Evolutionary conservation across 2,113 vertebrate genomes (phyloP).

Genomic region (Candoia aspera): DNA sequence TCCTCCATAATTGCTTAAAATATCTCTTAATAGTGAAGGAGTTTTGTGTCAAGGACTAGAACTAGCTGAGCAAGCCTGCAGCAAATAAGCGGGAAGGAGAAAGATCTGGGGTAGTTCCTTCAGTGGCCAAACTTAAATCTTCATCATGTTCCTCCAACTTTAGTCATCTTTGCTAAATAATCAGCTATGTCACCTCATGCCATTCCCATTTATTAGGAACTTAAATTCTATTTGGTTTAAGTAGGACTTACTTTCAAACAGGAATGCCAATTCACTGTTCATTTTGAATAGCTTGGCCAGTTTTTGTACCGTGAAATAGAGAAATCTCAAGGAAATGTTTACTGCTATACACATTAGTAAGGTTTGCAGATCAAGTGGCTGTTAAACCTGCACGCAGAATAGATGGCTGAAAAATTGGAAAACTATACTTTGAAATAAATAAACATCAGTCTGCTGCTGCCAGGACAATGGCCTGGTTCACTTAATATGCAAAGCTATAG

Average conservation of each 20-base stretch:
- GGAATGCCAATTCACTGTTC: neutral
- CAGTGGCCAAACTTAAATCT: neutral
- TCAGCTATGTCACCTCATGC: neutral
- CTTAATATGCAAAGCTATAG: neutral
- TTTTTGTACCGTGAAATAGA: neutral
- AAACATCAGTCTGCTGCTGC: neutral
- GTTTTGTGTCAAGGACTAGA: neutral
- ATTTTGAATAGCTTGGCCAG: neutral
- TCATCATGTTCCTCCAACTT: neutral
- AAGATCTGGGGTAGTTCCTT: neutral
- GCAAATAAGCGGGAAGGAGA: neutral
- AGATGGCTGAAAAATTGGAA: neutral
- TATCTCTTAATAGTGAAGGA: neutral
- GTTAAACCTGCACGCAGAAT: neutral
- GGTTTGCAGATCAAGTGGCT: neutral
- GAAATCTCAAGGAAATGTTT: neutral
- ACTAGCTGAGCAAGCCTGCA: neutral
- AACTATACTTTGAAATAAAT: neutral
- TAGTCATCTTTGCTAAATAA: neutral
- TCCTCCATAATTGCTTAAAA: neutral
- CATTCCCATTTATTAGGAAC: neutral
- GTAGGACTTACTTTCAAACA: neutral
- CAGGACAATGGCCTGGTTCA: neutral
- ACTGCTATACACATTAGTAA: neutral
- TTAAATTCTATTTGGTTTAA: neutral